Percentiles rank a stretch among this genome's conserved stretches.
phyloP scores from a whole-genome alignment of 2,113 vertebrate species.

The Copsychus sechellarum region DNA sequence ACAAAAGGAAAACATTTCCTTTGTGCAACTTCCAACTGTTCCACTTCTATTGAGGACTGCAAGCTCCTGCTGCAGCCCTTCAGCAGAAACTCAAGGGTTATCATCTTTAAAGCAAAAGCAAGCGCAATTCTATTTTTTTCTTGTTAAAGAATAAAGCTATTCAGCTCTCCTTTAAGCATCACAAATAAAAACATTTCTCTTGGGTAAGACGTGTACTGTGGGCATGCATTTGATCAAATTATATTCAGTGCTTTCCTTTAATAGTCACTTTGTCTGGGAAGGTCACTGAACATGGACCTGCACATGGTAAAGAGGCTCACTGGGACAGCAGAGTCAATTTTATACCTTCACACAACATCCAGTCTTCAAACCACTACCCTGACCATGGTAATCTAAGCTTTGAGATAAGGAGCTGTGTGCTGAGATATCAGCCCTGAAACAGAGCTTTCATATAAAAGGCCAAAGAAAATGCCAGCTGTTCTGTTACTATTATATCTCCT shows the following conservation, averaged over 20 bases:
- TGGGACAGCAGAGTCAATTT: slow-evolving; percentile 20
- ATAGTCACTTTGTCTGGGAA: background rate
- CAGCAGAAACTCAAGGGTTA: background rate
- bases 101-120: background rate
- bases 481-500: background rate
- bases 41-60: background rate
- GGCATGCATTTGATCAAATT: background rate
- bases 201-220: background rate
- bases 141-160: background rate
- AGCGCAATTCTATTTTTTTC: background rate
- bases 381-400: slow-evolving; percentile 17
- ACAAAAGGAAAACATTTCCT: background rate
- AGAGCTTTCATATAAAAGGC: slow-evolving; percentile 31
- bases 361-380: background rate
- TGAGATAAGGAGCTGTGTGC: slow-evolving; percentile 42
- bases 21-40: background rate
- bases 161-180: background rate
- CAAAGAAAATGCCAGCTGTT: slow-evolving; percentile 55
- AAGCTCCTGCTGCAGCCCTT: background rate
- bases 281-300: background rate
- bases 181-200: slow-evolving; percentile 6
- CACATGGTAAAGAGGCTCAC: background rate
- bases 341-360: background rate
- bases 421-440: slow-evolving; percentile 31
- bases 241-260: background rate